Base-by-base conservation (phyloP, 53 echinoderm and acorn worm species). In the Stichopus horrens region DNA sequence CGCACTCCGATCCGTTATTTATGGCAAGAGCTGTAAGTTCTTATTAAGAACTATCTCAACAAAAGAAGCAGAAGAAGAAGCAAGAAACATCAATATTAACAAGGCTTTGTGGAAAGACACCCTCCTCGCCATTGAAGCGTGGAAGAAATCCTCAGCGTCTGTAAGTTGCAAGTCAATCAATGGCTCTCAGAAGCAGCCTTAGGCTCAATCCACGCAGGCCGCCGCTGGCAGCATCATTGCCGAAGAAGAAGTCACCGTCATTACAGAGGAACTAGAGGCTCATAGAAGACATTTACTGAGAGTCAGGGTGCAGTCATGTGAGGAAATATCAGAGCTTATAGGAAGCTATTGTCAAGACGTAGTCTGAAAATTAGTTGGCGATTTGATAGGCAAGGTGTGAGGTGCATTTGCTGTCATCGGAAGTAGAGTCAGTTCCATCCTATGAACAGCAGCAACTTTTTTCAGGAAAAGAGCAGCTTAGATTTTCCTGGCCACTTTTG, bases 111-210 rank as follows among this genome's bases (percentile, higher is more conserved):
- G 20, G 81, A 59, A 11, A 59, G 71, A 81, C 56, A 23, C 81
- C 57, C 81, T 79, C 20, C 21, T 81, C 57, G 55, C 58, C 57
- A 81, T 81, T 22, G 58, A 81, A 81, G 81, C 81, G 7, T 81
- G 81, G 81, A 81, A 81, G 81, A 81, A 81, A 81, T 81, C 57
- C 57, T 81, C 81, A 81, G 54, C 57, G 81, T 58, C 58, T 18
- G 81, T 81, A 81, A 57, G 81, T 81, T 81, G 81, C 57, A 81
- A 81, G 81, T 81, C 81, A 81, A 81, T 81, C 81, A 81, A 81
- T 81, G 81, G 81, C 81, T 58, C 58, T 57, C 57, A n/a, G 57
- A 75, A 57, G 81, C 57, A 56, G 55, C 79, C 54, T 56, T 20
- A 21, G 37, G 18, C 79, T 7, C 21, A 10, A 81, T 57, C 58